Base-by-base conservation (phyloP, 2,797 vertebrate genomes). In the Spheniscus humboldti region DNA sequence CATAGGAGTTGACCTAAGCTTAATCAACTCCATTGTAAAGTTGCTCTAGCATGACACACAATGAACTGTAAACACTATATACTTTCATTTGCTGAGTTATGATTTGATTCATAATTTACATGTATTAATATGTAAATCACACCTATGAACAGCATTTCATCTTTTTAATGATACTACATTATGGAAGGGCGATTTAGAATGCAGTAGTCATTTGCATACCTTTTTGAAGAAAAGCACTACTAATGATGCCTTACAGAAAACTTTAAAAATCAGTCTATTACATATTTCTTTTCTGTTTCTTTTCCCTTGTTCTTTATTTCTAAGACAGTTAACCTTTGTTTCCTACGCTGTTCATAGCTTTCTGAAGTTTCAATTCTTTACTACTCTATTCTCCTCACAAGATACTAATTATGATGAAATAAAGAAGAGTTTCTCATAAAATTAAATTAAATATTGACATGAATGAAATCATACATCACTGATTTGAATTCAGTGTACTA, bases 41-140 rank as follows among this genome's bases (percentile, higher is more conserved):
- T 64, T 92, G 55, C 55, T 94, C 15, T 62, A 88, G 69, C 63
- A 57, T 33, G 60, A 69, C 66, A 92, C 47, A 78, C 25, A 82
- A 77, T 62, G 68, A 91, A 86, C 62, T 56, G 33, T 45, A 86
- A 95, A 92, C n/a, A 76, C 48, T 28, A 13, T 13, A 55, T 31
- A 39, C 43, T 73, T 84, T 64, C n/a, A 79, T 79, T 80, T 88
- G 63, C 59, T 63, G 39, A 55, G 20, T 76, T 73, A 74, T 39
- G 6, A 82, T 48, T 77, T 77, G 11, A 67, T 88, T 94, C 12
- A 79, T 57, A 57, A 86, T 89, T 94, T 93, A 37, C 25, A 74
- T 69, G 11, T 52, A 95, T 95, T 81, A 93, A 67, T 90, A 94
- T 92, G 92, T 68, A 94, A 96, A 93, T 86, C 41, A 90, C 31